Evolutionary conservation across 2,888 invertebrate genomes (phyloP).

Genomic region (Cephus sareptanus): DNA sequence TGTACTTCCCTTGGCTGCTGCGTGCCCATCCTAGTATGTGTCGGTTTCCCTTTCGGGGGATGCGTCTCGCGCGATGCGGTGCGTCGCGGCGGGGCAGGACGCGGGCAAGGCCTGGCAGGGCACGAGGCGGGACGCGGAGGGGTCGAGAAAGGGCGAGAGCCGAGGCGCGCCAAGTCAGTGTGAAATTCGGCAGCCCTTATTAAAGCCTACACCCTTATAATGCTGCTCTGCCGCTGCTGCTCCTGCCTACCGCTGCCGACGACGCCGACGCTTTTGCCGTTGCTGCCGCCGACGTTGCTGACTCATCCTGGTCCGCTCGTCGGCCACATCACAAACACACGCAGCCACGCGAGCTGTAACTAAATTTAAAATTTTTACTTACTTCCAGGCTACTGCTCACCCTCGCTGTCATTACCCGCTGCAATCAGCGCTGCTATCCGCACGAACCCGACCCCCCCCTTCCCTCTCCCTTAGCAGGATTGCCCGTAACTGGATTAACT

Average conservation of each 20-base stretch:
- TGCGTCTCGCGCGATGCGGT: constrained; percentile 6
- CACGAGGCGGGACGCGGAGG: constrained; percentile 6
- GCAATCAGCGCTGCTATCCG: constrained; percentile 60
- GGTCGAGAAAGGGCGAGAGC: constrained; percentile 5
- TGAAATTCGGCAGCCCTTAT: constrained; percentile 65
- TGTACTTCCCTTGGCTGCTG: constrained; percentile 32
- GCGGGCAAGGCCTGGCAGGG: background rate
- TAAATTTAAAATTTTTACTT: constrained; percentile 67
- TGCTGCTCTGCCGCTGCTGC: constrained; percentile 12
- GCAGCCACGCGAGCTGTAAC: constrained; percentile 56
- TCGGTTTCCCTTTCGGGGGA: background rate
- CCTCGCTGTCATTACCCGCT: constrained; percentile 65
- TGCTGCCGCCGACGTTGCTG: constrained; percentile 38
- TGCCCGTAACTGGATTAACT: constrained; percentile 61
- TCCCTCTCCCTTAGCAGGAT: constrained; percentile 30
- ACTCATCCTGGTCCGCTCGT: constrained; percentile 50
- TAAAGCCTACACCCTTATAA: constrained; percentile 56
- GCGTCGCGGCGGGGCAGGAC: background rate
- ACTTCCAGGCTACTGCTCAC: constrained; percentile 66
- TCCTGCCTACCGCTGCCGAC: constrained; percentile 21
- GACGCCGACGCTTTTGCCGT: constrained; percentile 19
- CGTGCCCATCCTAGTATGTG: constrained; percentile 12
- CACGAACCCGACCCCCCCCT: constrained; percentile 26
- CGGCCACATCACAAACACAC: constrained; percentile 53
- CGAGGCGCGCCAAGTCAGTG: constrained; percentile 56